These are phyloP conservation scores for Mesorhabditis sp. DNA, from an alignment of 2,888 invertebrate genomes.

Conservation along the genomic window DNA sequence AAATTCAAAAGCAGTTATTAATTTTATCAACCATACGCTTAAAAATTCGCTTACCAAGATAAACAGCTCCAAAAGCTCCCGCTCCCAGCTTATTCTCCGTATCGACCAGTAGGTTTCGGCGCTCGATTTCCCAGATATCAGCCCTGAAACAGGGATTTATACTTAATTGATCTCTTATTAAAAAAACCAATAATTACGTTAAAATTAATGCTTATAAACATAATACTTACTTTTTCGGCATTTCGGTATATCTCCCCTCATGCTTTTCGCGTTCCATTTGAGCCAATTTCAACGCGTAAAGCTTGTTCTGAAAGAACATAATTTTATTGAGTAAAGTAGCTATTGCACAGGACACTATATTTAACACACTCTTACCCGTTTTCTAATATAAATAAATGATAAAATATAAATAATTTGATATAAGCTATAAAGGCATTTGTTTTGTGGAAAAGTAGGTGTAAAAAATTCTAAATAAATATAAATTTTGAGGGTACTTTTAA, in stretches of 20 bases:
- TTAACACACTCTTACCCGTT: too few species aligned
- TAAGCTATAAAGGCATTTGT: too few species aligned
- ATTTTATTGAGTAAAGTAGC: too few species aligned
- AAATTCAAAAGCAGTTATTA: neutral
- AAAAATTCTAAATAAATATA: too few species aligned
- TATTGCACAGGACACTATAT: too few species aligned
- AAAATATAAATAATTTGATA: too few species aligned
- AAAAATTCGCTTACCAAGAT: conserved; percentile 14
- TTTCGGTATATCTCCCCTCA: conserved; percentile 41
- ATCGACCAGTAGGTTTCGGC: conserved; percentile 54
- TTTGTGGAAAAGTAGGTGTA: too few species aligned
- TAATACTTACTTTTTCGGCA: conserved; percentile 38
- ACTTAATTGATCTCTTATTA: neutral
- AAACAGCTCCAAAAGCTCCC: conserved; percentile 53
- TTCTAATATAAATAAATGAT: too few species aligned
- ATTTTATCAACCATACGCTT: neutral
- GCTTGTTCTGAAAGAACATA: conserved; percentile 7
- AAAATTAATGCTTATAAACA: neutral
- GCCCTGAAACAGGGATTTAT: conserved; percentile 20
- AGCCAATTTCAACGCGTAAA: conserved; percentile 26
- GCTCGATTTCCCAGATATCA: conserved; percentile 55
- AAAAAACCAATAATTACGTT: neutral
- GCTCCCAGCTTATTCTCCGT: conserved; percentile 51
- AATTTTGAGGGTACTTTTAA: neutral
- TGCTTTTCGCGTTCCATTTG: conserved; percentile 29